Evolutionary conservation across 2,113 vertebrate species (phyloP), one percentile per base, ranked within the genome.

Genomic region (Prinia subflava): DNA sequence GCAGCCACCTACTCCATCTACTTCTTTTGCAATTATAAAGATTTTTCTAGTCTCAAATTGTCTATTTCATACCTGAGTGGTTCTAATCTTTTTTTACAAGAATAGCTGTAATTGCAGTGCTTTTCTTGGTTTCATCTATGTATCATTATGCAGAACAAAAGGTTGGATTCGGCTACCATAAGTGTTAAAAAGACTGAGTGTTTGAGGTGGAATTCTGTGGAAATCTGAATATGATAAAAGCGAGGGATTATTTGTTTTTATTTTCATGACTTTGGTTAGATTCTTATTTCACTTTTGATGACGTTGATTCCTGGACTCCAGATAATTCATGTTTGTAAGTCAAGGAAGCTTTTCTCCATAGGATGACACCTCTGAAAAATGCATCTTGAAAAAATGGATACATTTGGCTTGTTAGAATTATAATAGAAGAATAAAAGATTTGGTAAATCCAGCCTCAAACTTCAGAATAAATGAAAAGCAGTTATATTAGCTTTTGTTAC

Each of bases 51-150:
- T 85, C 39, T 75, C 44, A 93, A 68, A 76, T 79, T 70, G 8
- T 67, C 56, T 94, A 35, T 92, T 96, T 93, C 85, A 93, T 68
- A 92, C 70, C 44, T 90, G 74, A 87, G 62, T 71, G 39, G 23
- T 90, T 93, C 65, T 88, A 82, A 85, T 79, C 0, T 76, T 85
- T 84, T 83, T 83, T 87, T 55, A 7, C 44, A 85, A 85, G 39
- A 85, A 85, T 82, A 90, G 71, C 62, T 90, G 74, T 84, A 93
- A 94, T 82, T 90, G 65, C 82, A 75, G 2, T 47, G 74, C 44
- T 68, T 87, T 96, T 90, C 60, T 87, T 90, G 56, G 42, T 77
- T 89, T 94, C 19, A 46, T 67, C 69, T 67, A 41, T 25, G 23
- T 55, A 67, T 78, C 70, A 70, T 87, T 93, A 89, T 55, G 44